Evolutionary conservation across 2,113 vertebrate genomes (phyloP), one percentile per base, ranked within the genome.

Genomic region (Ammodytes marinus): DNA sequence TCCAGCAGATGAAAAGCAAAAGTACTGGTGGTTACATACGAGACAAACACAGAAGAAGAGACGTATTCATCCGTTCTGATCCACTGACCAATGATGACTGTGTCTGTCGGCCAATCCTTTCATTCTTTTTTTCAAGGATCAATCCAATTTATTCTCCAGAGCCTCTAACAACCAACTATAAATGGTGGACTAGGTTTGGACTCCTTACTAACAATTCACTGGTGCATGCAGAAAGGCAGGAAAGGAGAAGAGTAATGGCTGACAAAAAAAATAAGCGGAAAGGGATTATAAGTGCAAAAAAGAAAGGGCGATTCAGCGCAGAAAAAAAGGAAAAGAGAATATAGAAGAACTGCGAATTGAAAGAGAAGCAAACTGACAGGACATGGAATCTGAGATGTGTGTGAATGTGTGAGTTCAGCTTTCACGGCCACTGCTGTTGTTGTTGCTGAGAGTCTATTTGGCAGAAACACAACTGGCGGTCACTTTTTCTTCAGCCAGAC

Each of bases 1-100:
- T 85, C 74, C 82, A 85, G 59, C 69, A 84, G 71, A 86, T 80
- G 75, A 86, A 88, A 78, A 77, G 49, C 50, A 69, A 61, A 57
- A 57, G 69, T 45, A 77, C 0, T 49, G 15, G 27, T 57, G 78
- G 70, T 74, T 82, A 84, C 19, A 37, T 80, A 77, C 42, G 70
- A 86, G 50, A 66, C 60, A 17, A 76, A 88, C 72, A 58, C 68
- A 11, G 77, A 88, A 65, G 75, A 69, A 50, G 57, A 79, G 67
- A 84, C 4, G 37, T 13, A 49, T 83, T 88, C 90, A 91, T 91
- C 89, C 91, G 89, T 73, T 88, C 72, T 87, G 82, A 84, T 79
- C 66, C 79, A 78, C 76, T 84, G 79, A 90, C 84, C 75, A 77
- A 59, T 81, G 86, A 91, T 82, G 86, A 82, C 79, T 85, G 27